Base-by-base conservation (phyloP, 2,888 invertebrate species). In the Drosophila formosana region DNA sequence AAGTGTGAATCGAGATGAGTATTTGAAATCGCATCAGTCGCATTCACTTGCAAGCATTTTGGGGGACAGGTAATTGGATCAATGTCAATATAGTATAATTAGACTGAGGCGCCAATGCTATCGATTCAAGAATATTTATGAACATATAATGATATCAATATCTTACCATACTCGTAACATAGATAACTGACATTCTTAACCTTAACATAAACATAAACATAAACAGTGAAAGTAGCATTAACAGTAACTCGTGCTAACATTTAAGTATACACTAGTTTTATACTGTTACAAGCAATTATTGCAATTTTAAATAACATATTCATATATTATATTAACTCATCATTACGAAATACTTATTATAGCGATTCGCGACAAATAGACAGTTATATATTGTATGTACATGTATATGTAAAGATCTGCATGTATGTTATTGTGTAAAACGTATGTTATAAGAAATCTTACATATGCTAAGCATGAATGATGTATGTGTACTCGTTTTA, bases 81-180 rank as follows among this genome's bases (percentile, higher is more conserved):
- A 72, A 58, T 63, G 62, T 73, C 68, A 73, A 58, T 65, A 57
- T 65, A 57, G 63, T 37, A 62, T 66, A 52, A 64, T 68, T 73
- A 65, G 74, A 78, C 73, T 75, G 74, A 75, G 49, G 68, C 69
- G 55, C 39, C 41, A 45, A 62, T 62, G 58, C 66, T 65, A 69
- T 74, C 65, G 61, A 75, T 60, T 62, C 55, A 51, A 65, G 63
- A 78, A 67, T 75, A 72, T 72, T 57, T 41, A 50, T 50, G 37
- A 55, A 61, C 46, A 51, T 55, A 68, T 60, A 55, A 43, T 34
- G 41, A 50, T 60, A 45, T 56, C 50, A 60, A 60, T 25, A 39
- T 53, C 43, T 62, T 53, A 62, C 32, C 30, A 47, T 52, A 58
- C 18, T 57, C 34, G 34, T 57, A 57, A 47, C 57, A 13, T 32